Evolutionary conservation across 2,888 invertebrate genomes (phyloP), one percentile per base, ranked within the genome.

Genomic region (Noctuana brunneofusca): DNA sequence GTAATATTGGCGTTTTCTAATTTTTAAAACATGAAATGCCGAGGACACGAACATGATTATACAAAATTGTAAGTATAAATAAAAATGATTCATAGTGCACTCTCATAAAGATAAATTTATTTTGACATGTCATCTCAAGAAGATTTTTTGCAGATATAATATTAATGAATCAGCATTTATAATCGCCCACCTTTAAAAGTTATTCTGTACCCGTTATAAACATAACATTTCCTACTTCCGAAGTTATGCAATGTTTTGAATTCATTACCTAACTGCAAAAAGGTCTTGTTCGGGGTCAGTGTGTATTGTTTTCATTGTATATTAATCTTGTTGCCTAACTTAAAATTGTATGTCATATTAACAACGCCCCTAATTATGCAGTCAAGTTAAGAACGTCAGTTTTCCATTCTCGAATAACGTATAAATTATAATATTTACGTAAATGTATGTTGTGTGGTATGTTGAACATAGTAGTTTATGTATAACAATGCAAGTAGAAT

Each of bases 171-270:
- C 67, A 55, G 65, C 68, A 54, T 41, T 41, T 41, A 30, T 63
- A 22, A 24, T 24, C 43, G 27, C 35, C 50, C 46, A 43, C 62
- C 64, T 66, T 66, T 53, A 69, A 65, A 67, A 67, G 68, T 66
- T 63, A 65, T 65, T 64, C 41, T 57, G 9, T 14, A 55, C 52
- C 22, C 58, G 52, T 12, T 46, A 18, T 5, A 8, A 63, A 64
- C 12, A 1, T 12, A 60, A 64, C 65, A 59, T 65, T 69, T 67
- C 62, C 65, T 67, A 65, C 73, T 72, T 72, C 72, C 74, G 68
- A 70, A 63, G 65, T 74, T 71, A 66, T 64, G 48, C 66, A 71
- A 72, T 59, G 32, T 52, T 20, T 62, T 64, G 20, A 55, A 38
- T 35, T 35, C 35, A 48, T 62, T 49, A 49, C 14, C 24, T 55